Conservation (phyloP, 1,140 invertebrate genomes). For the Cotesia glomerata region DNA sequence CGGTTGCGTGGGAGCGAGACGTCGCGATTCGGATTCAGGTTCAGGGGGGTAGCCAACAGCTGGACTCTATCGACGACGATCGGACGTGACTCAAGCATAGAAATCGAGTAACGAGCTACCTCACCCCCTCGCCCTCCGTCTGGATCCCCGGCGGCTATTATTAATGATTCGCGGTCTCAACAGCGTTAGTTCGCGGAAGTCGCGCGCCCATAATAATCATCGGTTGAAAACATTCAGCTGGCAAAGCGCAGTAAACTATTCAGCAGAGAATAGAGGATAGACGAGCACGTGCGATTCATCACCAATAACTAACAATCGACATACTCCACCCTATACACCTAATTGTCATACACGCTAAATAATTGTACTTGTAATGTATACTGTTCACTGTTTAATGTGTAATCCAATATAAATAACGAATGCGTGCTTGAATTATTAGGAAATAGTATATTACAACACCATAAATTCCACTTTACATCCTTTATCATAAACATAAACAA, state of each 20-base stretch:
- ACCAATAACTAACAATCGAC: background rate
- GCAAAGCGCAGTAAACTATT: background rate
- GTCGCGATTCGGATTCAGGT: background rate
- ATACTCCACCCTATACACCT: background rate
- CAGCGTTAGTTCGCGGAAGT: slow-evolving; percentile 27
- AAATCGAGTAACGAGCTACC: slow-evolving; percentile 27
- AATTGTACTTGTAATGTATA: no score
- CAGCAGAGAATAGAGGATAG: no score
- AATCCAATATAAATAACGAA: background rate
- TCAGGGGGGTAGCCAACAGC: background rate
- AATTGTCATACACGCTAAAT: no score
- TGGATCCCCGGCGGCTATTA: slow-evolving; percentile 21
- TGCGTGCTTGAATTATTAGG: no score
- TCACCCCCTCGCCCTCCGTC: background rate
- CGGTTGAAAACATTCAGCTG: slow-evolving; percentile 11
- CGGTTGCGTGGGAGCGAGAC: background rate
- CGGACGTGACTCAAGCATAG: slow-evolving; percentile 29
- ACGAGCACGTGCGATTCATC: background rate
- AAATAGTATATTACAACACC: no score
- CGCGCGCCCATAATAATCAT: slow-evolving; percentile 20
- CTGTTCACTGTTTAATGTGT: no score
- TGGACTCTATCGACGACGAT: slow-evolving; percentile 26
- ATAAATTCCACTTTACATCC: no score
- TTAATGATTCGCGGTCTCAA: slow-evolving; percentile 22
- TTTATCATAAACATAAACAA: no score